Conservation (phyloP, 1,140 invertebrate genomes). For the Venustaconcha ellipsiformis region DNA sequence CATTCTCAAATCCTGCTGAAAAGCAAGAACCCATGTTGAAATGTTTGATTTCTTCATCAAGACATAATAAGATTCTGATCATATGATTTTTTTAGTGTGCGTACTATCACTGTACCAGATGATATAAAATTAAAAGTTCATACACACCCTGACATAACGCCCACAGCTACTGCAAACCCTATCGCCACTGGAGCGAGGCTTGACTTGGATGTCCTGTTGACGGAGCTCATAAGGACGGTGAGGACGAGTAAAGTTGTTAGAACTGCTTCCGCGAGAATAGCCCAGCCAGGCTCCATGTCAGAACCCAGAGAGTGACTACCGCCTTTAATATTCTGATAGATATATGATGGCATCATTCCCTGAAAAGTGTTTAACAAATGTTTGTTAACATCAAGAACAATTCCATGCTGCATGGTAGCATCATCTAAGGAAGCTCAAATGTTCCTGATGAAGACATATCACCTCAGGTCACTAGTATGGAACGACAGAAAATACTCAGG, state of each 20-base stretch:
- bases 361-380: conserved; percentile 11
- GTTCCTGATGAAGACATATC: too few relatives aligned
- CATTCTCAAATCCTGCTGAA: too few relatives aligned
- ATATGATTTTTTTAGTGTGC: too few relatives aligned
- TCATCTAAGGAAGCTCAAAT: too few relatives aligned
- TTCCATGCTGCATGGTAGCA: too few relatives aligned
- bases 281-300: conserved; percentile 38
- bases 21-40: too few relatives aligned
- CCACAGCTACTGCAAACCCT: conserved; percentile 59
- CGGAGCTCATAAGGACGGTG: conserved; percentile 58
- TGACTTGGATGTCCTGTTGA: conserved; percentile 49
- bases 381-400: too few relatives aligned
- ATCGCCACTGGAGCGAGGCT: conserved; percentile 61
- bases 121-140: neutral
- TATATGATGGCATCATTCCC: conserved; percentile 36
- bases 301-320: conserved; percentile 33
- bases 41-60: too few relatives aligned
- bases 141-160: conserved; percentile 59
- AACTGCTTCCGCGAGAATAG: conserved; percentile 57
- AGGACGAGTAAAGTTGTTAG: conserved; percentile 60
- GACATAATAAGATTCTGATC: too few relatives aligned
- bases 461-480: too few relatives aligned
- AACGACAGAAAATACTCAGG: too few relatives aligned
- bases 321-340: conserved; percentile 38
- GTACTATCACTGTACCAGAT: too few relatives aligned